phyloP scores from a whole-genome alignment of 2,888 invertebrate genomes.

The Stenchaetothrips biformis region DNA sequence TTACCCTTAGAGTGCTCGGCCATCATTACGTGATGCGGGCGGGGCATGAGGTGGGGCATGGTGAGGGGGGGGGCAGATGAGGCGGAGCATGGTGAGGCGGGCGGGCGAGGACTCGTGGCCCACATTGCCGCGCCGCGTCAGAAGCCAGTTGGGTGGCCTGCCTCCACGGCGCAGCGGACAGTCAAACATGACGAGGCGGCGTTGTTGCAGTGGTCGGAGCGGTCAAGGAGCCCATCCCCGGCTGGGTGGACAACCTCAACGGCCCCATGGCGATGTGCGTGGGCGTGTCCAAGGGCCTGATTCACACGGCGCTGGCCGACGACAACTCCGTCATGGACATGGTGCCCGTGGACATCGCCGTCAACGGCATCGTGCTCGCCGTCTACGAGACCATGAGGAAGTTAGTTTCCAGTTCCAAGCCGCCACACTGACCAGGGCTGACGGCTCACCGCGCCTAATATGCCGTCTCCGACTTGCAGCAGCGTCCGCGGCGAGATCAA shows the following conservation, averaged over 20 bases:
- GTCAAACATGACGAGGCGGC: neutral
- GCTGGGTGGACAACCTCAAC: slow-evolving; percentile 89
- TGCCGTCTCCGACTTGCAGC: neutral
- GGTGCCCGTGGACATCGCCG: slow-evolving; percentile 72
- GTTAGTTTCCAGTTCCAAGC: slow-evolving; percentile 43
- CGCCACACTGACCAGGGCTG: too few species aligned
- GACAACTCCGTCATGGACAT: slow-evolving; percentile 61
- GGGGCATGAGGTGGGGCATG: too few species aligned
- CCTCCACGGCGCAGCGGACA: neutral
- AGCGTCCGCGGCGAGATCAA: slow-evolving; percentile 43
- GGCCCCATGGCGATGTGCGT: slow-evolving; percentile 72
- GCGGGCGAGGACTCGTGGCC: neutral
- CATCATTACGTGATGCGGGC: too few species aligned
- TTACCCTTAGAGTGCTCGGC: too few species aligned
- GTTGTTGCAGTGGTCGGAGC: slow-evolving; percentile 26
- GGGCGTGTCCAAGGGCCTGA: slow-evolving; percentile 68
- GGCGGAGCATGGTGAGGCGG: too few species aligned
- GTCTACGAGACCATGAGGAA: slow-evolving; percentile 57
- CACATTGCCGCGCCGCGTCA: neutral
- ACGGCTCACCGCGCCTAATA: too few species aligned
- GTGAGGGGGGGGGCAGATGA: too few species aligned
- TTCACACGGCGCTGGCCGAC: slow-evolving; percentile 62
- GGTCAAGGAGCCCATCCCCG: slow-evolving; percentile 52
- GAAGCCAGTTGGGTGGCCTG: neutral
- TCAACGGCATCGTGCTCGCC: slow-evolving; percentile 62